phyloP scores from a whole-genome alignment of 2,888 invertebrate species.

The Drosophila pegasa region DNA sequence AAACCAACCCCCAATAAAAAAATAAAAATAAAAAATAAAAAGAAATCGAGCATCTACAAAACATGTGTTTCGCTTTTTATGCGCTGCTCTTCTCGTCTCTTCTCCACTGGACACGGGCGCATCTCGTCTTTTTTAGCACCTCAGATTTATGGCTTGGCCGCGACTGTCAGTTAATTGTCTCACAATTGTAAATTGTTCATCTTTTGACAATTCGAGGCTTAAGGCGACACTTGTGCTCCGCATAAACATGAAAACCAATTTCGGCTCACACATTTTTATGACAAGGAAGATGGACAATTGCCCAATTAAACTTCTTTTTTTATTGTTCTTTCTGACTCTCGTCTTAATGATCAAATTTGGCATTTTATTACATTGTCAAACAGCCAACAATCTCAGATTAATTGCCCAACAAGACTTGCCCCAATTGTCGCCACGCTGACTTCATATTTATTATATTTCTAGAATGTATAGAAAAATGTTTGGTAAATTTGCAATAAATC shows the following conservation, averaged over 20 bases:
- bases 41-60: constrained; percentile 27
- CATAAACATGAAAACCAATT: constrained; percentile 63
- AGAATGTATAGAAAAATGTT: neutral
- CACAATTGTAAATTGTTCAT: constrained; percentile 64
- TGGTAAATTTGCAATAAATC: neutral
- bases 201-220: constrained; percentile 44
- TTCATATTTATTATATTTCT: constrained; percentile 8
- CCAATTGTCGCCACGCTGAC: constrained; percentile 24
- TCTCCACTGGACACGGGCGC: constrained; percentile 1
- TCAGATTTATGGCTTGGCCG: constrained; percentile 66
- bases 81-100: constrained; percentile 21
- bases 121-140: constrained; percentile 65
- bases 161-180: constrained; percentile 67
- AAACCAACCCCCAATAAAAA: constrained; percentile 66
- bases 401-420: constrained; percentile 56
- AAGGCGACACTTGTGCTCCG: constrained; percentile 62
- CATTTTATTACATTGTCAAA: constrained; percentile 52
- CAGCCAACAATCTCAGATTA: constrained; percentile 42
- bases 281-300: constrained; percentile 72
- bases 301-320: constrained; percentile 75
- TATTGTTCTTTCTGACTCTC: constrained; percentile 56
- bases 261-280: constrained; percentile 57
- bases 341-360: constrained; percentile 59
- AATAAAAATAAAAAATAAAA: constrained; percentile 30
- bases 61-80: constrained; percentile 65